These are phyloP conservation scores for Neosilurus hyrtlii DNA, from an alignment of 2,797 vertebrate genomes.

Conservation along the genomic window DNA sequence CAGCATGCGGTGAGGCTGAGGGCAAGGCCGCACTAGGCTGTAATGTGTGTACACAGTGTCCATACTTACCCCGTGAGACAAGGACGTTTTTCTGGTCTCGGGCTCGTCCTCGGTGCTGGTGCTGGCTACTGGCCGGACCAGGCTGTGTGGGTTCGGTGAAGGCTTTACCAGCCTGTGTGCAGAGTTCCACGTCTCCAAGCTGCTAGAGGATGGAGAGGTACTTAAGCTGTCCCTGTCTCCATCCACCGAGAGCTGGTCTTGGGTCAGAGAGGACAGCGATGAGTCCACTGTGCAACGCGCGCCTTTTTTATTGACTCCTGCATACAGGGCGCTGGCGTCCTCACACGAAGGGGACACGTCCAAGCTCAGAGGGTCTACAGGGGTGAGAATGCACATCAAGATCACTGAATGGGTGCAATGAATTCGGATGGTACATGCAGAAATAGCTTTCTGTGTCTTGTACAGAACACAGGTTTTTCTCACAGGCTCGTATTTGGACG, in stretches of 20 bases:
- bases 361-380: conserved; percentile 77
- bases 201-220: conserved; percentile 88
- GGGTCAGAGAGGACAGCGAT: conserved; percentile 77
- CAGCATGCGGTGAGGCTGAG: conserved; percentile 80
- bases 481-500: not conserved
- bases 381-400: not conserved
- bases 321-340: conserved; percentile 86
- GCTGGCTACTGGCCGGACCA: conserved; percentile 84
- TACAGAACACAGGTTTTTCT: too few species aligned
- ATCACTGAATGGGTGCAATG: too few species aligned
- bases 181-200: conserved; percentile 84
- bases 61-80: conserved; percentile 98
- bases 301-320: conserved; percentile 90
- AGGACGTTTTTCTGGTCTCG: conserved; percentile 90
- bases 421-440: not conserved
- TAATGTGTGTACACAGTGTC: conserved; percentile 86
- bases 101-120: conserved; percentile 82
- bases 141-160: conserved; percentile 83
- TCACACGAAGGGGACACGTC: conserved; percentile 80
- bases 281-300: conserved; percentile 71
- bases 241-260: conserved; percentile 78
- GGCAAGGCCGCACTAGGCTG: conserved; percentile 86
- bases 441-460: not conserved
- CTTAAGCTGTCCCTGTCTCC: conserved; percentile 83
- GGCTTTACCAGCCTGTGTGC: conserved; percentile 88